These are phyloP conservation scores for Nettapus auritus DNA, from an alignment of 2,113 vertebrate genomes.

Conservation along the genomic window DNA sequence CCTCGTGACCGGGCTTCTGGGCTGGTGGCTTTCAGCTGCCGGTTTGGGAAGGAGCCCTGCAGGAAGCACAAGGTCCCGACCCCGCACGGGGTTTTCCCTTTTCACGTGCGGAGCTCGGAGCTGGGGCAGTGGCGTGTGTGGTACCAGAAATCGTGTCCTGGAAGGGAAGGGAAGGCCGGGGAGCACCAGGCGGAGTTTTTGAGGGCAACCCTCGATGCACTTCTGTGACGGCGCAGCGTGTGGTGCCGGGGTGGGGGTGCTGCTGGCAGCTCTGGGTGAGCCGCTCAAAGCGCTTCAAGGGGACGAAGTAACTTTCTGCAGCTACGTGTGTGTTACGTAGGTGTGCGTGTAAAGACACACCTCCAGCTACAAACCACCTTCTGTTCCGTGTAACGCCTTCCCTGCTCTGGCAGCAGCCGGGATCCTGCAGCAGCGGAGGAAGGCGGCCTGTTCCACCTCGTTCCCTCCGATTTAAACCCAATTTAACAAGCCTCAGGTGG, in stretches of 20 bases:
- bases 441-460: rapidly evolving
- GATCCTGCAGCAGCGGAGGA: not conserved
- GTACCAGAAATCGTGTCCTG: not conserved
- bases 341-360: not conserved
- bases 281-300: not conserved
- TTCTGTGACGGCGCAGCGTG: not conserved
- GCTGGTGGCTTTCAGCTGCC: not conserved
- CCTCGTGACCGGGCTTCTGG: not conserved
- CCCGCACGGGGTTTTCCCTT: not conserved
- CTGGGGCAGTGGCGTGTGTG: rapidly evolving
- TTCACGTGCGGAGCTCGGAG: not conserved
- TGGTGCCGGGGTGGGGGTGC: not conserved
- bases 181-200: not conserved
- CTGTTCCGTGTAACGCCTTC: rapidly evolving
- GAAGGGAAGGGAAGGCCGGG: not conserved
- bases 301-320: not conserved
- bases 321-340: rapidly evolving
- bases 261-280: not conserved
- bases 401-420: not conserved
- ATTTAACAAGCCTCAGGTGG: not conserved
- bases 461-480: not conserved
- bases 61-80: not conserved
- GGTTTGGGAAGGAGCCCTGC: not conserved
- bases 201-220: not conserved
- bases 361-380: not conserved